Evolutionary conservation across 2,888 invertebrate genomes (phyloP), one percentile per base, ranked within the genome.

Genomic region (Portevinia maculata): DNA sequence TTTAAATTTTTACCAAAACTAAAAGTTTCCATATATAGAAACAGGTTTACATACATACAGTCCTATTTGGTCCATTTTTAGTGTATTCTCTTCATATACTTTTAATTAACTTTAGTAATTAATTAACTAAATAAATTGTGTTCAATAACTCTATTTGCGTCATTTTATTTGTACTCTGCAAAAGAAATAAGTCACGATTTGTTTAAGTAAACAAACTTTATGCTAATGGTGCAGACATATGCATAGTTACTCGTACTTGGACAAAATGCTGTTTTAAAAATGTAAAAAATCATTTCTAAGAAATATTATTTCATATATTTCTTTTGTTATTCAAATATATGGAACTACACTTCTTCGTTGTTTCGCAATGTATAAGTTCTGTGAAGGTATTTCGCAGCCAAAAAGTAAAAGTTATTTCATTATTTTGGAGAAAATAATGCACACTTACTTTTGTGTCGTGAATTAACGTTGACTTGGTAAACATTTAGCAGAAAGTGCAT

Each of bases 41-140:
- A 1, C 24, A 24, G 44, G 21, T n/a, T 44, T 44, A 1, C 2
- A 3, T 11, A 9, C 17, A 44, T 44, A 44, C 9, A 46, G 19
- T 11, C n/a, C 8, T 19, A 46, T 19, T 5, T 11, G 17, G 6
- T 44, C 6, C 19, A 24, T 11, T 9, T 11, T 19, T 4, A 3
- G 9, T 46, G 7, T 46, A 4, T 44, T 44, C 9, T 21, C 19
- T 24, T 3, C 24, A 24, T 24, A 44, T 21, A 44, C 17, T 19
- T 21, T 5, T 21, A 21, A 21, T n/a, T 44, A 44, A 44, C 9
- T 19, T 21, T 44, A 0, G 11, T 44, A 44, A 44, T 44, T 46
- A 46, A 21, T 21, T n/a, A 46, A 21, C 44, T 46, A 46, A 46
- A 21, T 5, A 21, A 46, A 46, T 46, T 46, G 44, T 46, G 19